Base-by-base conservation (phyloP, 2,888 invertebrate species). In the Cryptophagus acutangulus region DNA sequence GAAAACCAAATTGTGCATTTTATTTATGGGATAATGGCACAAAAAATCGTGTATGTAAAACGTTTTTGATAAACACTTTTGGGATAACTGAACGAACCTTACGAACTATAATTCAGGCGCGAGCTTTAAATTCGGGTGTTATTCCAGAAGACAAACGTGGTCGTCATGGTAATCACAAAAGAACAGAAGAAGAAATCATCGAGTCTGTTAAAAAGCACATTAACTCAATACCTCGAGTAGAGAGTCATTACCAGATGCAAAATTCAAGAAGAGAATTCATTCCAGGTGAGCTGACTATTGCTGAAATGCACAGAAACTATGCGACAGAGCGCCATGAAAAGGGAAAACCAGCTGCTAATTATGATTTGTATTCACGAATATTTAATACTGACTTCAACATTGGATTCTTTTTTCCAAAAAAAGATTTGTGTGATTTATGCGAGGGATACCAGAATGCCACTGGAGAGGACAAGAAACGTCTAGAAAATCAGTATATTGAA, bases 131-230 rank as follows among this genome's bases (percentile, higher is more conserved):
- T 33, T 40, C 34, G 35, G 54, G 51, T 33, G 41, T 54, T 37
- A 38, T 38, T 29, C 44, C 45, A 38, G 33, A 38, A 37, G 49
- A 54, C 17, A 45, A 43, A 35, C 43, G 57, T 45, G 58, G 57
- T 17, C 54, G 49, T 36, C 57, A 57, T 43, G 47, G 45, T 3
- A 52, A 55, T 14, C 57, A 52, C 36, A 49, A 45, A 24, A 54
- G 40, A 41, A 45, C 52, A 36, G 43, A 48, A 42, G 45, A 44
- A 41, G 52, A 55, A n/a, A 13, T 34, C 14, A 16, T 34, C 9
- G 12, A 36, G 3, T 25, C 34, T 5, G 16, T 38, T 18, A 15
- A 24, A 17, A 24, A 2, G 14, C 38, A 38, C 34, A 38, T 38
- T 9, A 20, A 38, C 20, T 2, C 8, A 3, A 18, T 38, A 8